phyloP scores from a whole-genome alignment of 2,113 vertebrate genomes.

The Hipposideros armiger region DNA sequence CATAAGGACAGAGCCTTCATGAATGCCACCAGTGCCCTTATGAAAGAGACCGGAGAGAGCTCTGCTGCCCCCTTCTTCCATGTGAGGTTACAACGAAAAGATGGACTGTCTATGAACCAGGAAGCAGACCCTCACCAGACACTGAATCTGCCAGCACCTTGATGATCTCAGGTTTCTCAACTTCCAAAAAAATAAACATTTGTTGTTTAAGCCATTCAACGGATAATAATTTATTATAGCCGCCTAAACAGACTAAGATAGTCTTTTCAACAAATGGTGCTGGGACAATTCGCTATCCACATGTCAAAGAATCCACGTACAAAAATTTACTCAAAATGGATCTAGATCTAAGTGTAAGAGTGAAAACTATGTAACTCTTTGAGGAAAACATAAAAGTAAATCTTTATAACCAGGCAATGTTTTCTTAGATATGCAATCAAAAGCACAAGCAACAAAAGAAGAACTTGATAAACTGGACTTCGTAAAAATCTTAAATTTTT shows the following conservation, averaged over 20 bases:
- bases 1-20: neutral
- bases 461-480: neutral
- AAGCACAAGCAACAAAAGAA: neutral
- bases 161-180: neutral
- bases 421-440: neutral
- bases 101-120: neutral
- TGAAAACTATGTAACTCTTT: neutral
- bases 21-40: neutral
- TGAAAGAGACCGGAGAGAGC: neutral
- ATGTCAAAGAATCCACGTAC: neutral
- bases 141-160: neutral
- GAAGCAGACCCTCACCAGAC: neutral
- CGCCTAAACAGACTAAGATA: neutral
- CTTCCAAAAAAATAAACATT: neutral
- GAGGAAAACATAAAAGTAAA: constrained; percentile 16
- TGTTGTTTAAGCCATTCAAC: neutral
- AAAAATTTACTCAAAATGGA: constrained; percentile 45
- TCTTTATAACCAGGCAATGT: neutral
- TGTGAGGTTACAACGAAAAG: neutral
- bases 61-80: neutral
- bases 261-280: constrained; percentile 8
- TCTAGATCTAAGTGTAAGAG: neutral
- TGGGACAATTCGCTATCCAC: neutral
- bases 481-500: neutral
- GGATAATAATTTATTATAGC: neutral